phyloP scores from a whole-genome alignment of 2,888 invertebrate species.

The Stenoptilia bipunctidactyla region DNA sequence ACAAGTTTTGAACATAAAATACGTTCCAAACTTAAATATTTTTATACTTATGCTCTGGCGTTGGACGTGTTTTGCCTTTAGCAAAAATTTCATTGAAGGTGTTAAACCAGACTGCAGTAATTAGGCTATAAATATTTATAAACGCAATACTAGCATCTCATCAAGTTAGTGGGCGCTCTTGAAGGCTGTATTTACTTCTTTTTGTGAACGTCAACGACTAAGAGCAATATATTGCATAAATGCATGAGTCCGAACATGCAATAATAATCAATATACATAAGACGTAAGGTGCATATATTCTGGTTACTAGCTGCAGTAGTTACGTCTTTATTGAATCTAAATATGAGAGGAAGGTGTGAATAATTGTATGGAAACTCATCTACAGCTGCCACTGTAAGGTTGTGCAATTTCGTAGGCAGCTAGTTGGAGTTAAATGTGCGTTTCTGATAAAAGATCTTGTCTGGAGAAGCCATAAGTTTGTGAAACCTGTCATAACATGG shows the following conservation, averaged over 20 bases:
- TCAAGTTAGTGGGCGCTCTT: slow-evolving; percentile 29
- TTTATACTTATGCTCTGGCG: too few relatives aligned
- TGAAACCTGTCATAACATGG: slow-evolving; percentile 25
- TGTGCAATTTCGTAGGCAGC: slow-evolving; percentile 35
- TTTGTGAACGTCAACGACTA: slow-evolving; percentile 28
- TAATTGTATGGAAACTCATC: slow-evolving; percentile 41
- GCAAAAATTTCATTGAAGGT: slow-evolving; percentile 37
- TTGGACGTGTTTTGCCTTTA: slow-evolving; percentile 28
- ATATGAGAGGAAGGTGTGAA: slow-evolving; percentile 25
- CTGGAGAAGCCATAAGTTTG: slow-evolving; percentile 28
- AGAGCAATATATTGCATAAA: slow-evolving; percentile 11
- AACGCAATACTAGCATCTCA: slow-evolving; percentile 38
- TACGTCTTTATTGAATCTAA: too few relatives aligned
- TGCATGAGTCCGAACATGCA: slow-evolving; percentile 3
- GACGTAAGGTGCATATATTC: too few relatives aligned
- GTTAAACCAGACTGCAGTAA: slow-evolving; percentile 40
- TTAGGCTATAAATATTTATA: slow-evolving; percentile 67
- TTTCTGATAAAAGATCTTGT: slow-evolving; percentile 12
- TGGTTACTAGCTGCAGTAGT: too few relatives aligned
- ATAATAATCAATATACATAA: slow-evolving; percentile 9
- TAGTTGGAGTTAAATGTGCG: slow-evolving; percentile 24
- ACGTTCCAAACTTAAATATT: slow-evolving; percentile 24
- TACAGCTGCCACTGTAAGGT: slow-evolving; percentile 30
- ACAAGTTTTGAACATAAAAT: slow-evolving; percentile 25
- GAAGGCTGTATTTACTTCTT: slow-evolving; percentile 29